Percentiles rank a stretch among this genome's conserved stretches.
Evolutionary conservation across 2,888 invertebrate genomes (phyloP).

Genomic region (Sesia bembeciformis): DNA sequence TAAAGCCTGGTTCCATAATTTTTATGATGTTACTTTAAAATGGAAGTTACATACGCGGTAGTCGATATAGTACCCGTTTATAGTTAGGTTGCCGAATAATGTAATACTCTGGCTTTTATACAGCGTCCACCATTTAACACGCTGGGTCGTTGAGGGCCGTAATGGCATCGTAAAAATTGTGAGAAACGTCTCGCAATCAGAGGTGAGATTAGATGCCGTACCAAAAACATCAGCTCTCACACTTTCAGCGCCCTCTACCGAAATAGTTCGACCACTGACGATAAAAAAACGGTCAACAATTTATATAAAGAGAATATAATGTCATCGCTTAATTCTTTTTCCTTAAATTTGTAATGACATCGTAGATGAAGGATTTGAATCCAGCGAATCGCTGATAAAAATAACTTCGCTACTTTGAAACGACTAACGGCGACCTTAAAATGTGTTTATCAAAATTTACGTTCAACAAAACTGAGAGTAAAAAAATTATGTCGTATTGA

Average conservation of each 20-base stretch:
- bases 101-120: neutral
- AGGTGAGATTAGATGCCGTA: constrained; percentile 49
- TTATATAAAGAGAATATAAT: constrained; percentile 27
- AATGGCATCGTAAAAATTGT: constrained; percentile 58
- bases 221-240: constrained; percentile 23
- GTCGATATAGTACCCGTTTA: neutral
- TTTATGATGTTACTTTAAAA: too few relatives aligned
- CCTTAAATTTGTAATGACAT: constrained; percentile 23
- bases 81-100: neutral
- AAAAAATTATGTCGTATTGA: too few relatives aligned
- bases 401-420: constrained; percentile 14
- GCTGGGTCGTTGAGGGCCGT: constrained; percentile 25
- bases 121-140: constrained; percentile 33
- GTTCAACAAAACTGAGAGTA: too few relatives aligned
- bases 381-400: constrained; percentile 14
- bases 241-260: constrained; percentile 8
- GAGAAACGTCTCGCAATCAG: constrained; percentile 53
- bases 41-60: neutral
- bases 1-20: too few relatives aligned
- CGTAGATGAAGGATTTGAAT: constrained; percentile 20
- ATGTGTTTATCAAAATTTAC: neutral
- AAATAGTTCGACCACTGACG: constrained; percentile 27
- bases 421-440: constrained; percentile 16
- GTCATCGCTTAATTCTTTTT: constrained; percentile 6
- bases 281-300: constrained; percentile 50